Evolutionary conservation across 1,140 invertebrate species (phyloP).

Genomic region (Acyrthosiphon pisum): DNA sequence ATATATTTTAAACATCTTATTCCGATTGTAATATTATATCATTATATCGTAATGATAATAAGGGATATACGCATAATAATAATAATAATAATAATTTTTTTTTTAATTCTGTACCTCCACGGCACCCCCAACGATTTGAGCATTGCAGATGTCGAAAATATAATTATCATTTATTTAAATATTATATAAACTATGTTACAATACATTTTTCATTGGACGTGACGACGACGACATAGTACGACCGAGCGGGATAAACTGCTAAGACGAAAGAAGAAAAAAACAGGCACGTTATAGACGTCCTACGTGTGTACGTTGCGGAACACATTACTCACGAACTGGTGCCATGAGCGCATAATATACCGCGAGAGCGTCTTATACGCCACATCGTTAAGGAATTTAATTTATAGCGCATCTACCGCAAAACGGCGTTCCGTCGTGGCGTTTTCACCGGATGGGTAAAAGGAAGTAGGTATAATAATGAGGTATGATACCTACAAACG

Average conservation of each 20-base stretch:
- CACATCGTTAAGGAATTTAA: slow-evolving; percentile 16
- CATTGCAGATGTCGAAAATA: too few relatives aligned
- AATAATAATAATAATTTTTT: too few relatives aligned
- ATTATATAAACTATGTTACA: too few relatives aligned
- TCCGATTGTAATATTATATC: too few relatives aligned
- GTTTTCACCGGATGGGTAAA: not conserved
- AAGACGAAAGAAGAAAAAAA: not conserved
- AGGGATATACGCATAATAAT: too few relatives aligned
- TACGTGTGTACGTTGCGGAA: not conserved
- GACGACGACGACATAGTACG: not conserved
- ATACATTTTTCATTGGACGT: not conserved
- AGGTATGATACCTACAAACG: not conserved
- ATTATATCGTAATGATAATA: too few relatives aligned
- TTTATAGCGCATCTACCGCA: not conserved
- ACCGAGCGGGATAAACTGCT: not conserved
- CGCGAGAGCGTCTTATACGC: not conserved
- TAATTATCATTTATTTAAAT: too few relatives aligned
- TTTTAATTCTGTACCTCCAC: too few relatives aligned
- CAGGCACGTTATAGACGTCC: not conserved
- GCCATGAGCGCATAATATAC: not conserved
- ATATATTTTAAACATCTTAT: too few relatives aligned
- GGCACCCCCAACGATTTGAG: too few relatives aligned
- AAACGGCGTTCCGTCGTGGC: not conserved
- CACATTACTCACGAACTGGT: not conserved
- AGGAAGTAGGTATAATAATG: not conserved